These are phyloP conservation scores for Toxonevra muliebris DNA, from an alignment of 2,888 invertebrate species.

Conservation along the genomic window DNA sequence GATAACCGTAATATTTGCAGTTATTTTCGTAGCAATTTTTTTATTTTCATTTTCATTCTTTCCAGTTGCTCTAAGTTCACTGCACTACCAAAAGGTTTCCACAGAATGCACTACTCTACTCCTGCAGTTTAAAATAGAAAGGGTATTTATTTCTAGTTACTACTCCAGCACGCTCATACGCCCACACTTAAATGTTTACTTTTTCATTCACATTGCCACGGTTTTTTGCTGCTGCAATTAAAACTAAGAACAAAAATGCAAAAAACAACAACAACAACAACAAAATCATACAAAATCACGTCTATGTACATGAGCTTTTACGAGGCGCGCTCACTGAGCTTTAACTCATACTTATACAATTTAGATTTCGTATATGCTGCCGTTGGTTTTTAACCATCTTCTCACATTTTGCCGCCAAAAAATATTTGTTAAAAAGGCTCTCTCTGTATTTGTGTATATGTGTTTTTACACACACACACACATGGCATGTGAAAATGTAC, in stretches of 20 bases:
- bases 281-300: slow-evolving; percentile 21
- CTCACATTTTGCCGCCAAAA: slow-evolving; percentile 25
- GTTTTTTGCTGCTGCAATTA: slow-evolving; percentile 23
- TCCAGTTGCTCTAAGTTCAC: slow-evolving; percentile 27
- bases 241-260: slow-evolving; percentile 3
- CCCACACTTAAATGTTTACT: slow-evolving; percentile 15
- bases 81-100: slow-evolving; percentile 29
- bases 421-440: background rate
- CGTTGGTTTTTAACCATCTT: slow-evolving; percentile 11
- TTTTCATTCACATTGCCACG: slow-evolving; percentile 25
- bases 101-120: slow-evolving; percentile 10
- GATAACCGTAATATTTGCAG: background rate
- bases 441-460: no score
- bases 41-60: slow-evolving; percentile 16
- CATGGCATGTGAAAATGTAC: background rate
- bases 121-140: no score
- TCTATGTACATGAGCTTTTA: slow-evolving; percentile 33
- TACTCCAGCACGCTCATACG: background rate
- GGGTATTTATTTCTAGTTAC: no score
- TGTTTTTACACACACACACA: background rate
- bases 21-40: background rate
- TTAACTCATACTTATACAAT: slow-evolving; percentile 32
- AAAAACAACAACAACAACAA: slow-evolving; percentile 1
- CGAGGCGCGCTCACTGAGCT: slow-evolving; percentile 30
- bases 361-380: background rate